Conservation (phyloP, 1,140 invertebrate genomes). For the Rhyzopertha dominica region DNA sequence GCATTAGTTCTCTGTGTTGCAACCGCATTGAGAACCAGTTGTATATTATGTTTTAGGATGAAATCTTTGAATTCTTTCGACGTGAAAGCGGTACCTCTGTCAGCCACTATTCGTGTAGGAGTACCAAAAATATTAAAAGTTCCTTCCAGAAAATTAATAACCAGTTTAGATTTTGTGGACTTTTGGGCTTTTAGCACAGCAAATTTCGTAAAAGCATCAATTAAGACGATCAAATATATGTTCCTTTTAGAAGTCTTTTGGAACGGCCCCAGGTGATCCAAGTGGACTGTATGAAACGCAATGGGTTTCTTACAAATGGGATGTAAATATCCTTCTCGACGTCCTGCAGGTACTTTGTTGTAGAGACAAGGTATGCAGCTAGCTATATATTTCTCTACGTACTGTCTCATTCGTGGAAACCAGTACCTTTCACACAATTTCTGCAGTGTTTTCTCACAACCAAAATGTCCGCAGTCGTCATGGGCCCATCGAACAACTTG, state of each 20-base stretch:
- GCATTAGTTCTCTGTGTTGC: no score
- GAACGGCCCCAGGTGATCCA: slow-evolving; percentile 36
- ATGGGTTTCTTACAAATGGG: slow-evolving; percentile 32
- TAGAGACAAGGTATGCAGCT: slow-evolving; percentile 12
- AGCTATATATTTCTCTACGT: slow-evolving; percentile 14
- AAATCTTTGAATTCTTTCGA: no score
- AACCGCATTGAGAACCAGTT: no score
- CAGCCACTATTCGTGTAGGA: no score
- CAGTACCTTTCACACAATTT: slow-evolving; percentile 6
- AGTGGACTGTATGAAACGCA: slow-evolving; percentile 33
- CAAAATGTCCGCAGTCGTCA: slow-evolving; percentile 32
- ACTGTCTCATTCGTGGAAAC: slow-evolving; percentile 15
- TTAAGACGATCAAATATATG: slow-evolving; percentile 4
- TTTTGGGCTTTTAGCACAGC: slow-evolving; percentile 16
- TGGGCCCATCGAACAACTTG: slow-evolving; percentile 28
- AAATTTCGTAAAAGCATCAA: slow-evolving; percentile 18
- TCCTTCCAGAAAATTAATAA: slow-evolving; percentile 9
- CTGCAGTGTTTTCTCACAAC: slow-evolving; percentile 12
- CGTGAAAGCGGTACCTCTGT: no score
- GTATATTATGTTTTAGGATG: no score
- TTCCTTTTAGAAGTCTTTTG: slow-evolving; percentile 24
- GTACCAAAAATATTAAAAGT: no score
- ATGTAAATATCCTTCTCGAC: slow-evolving; percentile 21
- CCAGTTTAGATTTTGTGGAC: slow-evolving; percentile 3
- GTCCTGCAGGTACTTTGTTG: slow-evolving; percentile 17